A percentile compares a stretch with the other conserved stretches of the same genome.
Conservation (phyloP, 1,140 invertebrate genomes). For the Drosophila athabasca region DNA sequence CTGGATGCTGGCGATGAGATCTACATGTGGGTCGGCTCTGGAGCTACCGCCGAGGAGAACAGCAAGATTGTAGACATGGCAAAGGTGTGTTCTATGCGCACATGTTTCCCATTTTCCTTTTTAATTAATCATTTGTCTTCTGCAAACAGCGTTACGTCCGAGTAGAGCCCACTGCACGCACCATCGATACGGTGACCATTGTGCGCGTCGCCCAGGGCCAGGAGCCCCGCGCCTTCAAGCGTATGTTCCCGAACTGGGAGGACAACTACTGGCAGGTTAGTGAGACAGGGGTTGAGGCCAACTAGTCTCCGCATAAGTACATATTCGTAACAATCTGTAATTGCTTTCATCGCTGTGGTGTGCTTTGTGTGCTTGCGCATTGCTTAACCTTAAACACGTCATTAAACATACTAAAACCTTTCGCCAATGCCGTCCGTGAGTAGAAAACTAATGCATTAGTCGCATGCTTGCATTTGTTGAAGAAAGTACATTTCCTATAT, state of each 20-base stretch:
- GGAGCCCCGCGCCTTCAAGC: conserved; percentile 88
- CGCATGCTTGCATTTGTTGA: conserved; percentile 4
- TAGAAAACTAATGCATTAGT: conserved; percentile 34
- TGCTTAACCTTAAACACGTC: conserved; percentile 19
- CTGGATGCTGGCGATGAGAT: conserved; percentile 90
- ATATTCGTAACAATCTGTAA: conserved; percentile 15
- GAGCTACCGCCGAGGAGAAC: conserved; percentile 88
- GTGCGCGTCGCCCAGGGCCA: conserved; percentile 87
- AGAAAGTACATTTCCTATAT: neutral
- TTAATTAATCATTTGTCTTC: neutral
- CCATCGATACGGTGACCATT: conserved; percentile 86
- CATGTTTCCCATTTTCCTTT: neutral
- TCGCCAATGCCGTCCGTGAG: conserved; percentile 40
- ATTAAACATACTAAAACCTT: conserved; percentile 27
- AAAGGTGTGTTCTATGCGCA: conserved; percentile 38
- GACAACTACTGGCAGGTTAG: conserved; percentile 86
- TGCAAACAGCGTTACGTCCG: conserved; percentile 87
- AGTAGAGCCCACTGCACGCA: conserved; percentile 85
- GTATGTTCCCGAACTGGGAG: conserved; percentile 89
- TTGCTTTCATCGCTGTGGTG: conserved; percentile 9
- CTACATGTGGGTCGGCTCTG: conserved; percentile 90
- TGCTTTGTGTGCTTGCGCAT: conserved; percentile 3
- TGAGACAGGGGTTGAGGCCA: conserved; percentile 13
- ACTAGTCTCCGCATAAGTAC: neutral
- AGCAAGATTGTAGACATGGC: conserved; percentile 82